A percentile compares a stretch with the other conserved stretches of the same genome.
Evolutionary conservation across 2,113 vertebrate species (phyloP).

Genomic region (Vidua macroura): DNA sequence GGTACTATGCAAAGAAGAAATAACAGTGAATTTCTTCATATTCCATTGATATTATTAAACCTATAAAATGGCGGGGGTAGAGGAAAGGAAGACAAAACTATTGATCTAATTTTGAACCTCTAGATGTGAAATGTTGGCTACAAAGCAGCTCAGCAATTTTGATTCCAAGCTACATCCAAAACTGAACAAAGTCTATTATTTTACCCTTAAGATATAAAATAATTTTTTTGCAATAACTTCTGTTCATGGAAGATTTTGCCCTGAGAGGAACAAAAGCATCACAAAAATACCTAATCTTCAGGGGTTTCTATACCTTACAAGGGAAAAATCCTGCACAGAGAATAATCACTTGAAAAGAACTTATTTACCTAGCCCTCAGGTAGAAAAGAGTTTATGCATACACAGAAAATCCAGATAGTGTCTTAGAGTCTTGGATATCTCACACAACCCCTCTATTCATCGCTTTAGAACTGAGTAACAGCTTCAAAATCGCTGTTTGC

Average conservation of each 20-base stretch:
- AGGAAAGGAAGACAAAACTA: not conserved
- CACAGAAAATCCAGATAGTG: constrained; percentile 36
- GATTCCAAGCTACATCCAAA: not conserved
- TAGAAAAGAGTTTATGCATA: constrained; percentile 25
- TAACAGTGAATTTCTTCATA: not conserved
- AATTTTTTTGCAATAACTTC: constrained; percentile 30
- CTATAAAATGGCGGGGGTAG: not conserved
- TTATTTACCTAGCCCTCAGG: constrained; percentile 57
- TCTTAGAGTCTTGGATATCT: constrained; percentile 12
- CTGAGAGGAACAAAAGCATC: constrained; percentile 23
- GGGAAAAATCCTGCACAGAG: constrained; percentile 22
- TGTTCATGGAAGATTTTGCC: constrained; percentile 39
- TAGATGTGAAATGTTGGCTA: not conserved
- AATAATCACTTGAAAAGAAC: constrained; percentile 45
- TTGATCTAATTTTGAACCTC: not conserved
- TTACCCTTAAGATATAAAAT: not conserved
- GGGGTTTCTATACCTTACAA: not conserved
- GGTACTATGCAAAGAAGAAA: not conserved
- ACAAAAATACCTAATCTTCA: constrained; percentile 38
- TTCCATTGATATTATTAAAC: not conserved
- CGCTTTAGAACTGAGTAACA: not conserved
- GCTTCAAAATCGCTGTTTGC: not conserved
- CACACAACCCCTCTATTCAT: not conserved
- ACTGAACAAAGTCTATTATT: not conserved
- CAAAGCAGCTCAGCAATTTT: constrained; percentile 3